A percentile compares a stretch with the other conserved stretches of the same genome.
Conservation (phyloP, 2,113 vertebrate genomes). For the Protobothrops flavoviridis region DNA sequence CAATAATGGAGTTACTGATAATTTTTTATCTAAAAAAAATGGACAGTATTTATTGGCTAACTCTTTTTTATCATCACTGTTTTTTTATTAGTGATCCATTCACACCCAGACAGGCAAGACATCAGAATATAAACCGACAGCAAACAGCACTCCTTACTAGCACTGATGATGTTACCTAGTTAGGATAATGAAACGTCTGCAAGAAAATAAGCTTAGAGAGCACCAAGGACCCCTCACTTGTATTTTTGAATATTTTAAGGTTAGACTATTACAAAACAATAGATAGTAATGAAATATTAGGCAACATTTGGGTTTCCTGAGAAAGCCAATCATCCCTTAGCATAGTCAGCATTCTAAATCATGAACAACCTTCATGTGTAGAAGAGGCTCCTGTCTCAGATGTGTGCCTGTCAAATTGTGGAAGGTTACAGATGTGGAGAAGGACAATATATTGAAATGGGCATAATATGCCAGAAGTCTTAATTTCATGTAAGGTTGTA, state of each 20-base stretch:
- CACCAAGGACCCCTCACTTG: background rate
- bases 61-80: background rate
- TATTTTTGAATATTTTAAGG: background rate
- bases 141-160: no score
- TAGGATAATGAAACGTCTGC: no score
- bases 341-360: background rate
- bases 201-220: no score
- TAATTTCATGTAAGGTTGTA: background rate
- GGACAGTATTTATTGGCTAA: background rate
- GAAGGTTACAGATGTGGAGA: background rate
- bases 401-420: background rate
- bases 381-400: background rate
- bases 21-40: background rate
- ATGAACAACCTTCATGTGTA: background rate
- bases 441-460: background rate
- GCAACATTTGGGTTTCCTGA: background rate
- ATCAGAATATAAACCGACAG: no score
- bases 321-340: background rate
- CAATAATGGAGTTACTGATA: background rate
- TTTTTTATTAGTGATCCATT: background rate
- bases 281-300: background rate
- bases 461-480: background rate
- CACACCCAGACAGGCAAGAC: no score
- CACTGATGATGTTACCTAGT: no score
- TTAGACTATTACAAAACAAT: background rate